Percentiles rank a stretch among this genome's conserved stretches.
phyloP scores from a whole-genome alignment of 2,888 invertebrate species.

The Zelleria hepariella region DNA sequence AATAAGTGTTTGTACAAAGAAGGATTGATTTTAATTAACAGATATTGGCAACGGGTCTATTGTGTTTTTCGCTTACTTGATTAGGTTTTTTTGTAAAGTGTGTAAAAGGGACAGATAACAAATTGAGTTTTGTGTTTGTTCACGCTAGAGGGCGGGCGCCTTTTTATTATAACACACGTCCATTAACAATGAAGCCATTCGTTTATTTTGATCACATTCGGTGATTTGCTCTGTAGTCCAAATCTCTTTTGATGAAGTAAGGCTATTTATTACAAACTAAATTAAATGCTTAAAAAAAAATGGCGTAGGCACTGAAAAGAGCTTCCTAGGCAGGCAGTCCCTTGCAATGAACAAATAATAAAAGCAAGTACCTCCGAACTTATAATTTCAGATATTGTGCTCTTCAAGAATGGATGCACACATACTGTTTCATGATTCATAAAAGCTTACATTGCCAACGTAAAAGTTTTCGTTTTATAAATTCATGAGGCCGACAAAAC shows the following conservation, averaged over 20 bases:
- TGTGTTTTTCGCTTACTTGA: slow-evolving; percentile 54
- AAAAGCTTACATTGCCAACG: slow-evolving; percentile 27
- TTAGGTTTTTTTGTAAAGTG: slow-evolving; percentile 59
- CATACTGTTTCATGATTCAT: slow-evolving; percentile 25
- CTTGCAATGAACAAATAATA: neutral
- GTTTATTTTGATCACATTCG: neutral
- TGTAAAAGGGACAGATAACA: slow-evolving; percentile 52
- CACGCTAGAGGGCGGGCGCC: slow-evolving; percentile 20
- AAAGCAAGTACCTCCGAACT: too few species aligned
- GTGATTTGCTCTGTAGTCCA: neutral
- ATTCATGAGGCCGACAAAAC: slow-evolving; percentile 47
- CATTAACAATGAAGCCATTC: neutral
- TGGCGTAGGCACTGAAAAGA: neutral
- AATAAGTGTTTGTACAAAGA: slow-evolving; percentile 22
- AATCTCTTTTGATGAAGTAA: too few species aligned
- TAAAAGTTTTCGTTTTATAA: slow-evolving; percentile 37
- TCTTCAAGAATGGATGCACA: too few species aligned
- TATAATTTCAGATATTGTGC: too few species aligned
- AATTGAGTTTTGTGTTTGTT: slow-evolving; percentile 49
- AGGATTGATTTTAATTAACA: slow-evolving; percentile 63
- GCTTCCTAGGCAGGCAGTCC: neutral
- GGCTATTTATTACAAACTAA: neutral
- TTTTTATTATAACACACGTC: neutral
- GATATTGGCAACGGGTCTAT: slow-evolving; percentile 49
- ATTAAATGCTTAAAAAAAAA: neutral